These are phyloP conservation scores for Anguilla anguilla DNA, from an alignment of 2,797 vertebrate genomes.

Conservation along the genomic window DNA sequence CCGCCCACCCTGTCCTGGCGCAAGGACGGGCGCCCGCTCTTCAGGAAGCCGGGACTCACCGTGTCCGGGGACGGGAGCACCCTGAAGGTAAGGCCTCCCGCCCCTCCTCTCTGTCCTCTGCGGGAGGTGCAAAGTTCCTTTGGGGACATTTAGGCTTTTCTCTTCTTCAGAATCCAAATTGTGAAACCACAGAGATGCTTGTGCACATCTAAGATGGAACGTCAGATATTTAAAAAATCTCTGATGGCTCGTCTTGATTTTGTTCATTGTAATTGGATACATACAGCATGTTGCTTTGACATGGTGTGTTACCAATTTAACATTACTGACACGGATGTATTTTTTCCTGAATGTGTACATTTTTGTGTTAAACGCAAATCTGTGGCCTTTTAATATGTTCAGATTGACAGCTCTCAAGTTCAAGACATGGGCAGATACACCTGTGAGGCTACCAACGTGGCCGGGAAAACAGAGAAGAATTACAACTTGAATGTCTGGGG, in stretches of 20 bases:
- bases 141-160: background rate
- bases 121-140: background rate
- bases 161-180: slow-evolving; percentile 2
- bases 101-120: background rate
- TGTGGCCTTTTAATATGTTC: slow-evolving; percentile 39
- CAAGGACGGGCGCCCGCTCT: slow-evolving; percentile 83
- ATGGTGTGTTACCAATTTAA: background rate
- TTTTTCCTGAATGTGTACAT: background rate
- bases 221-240: background rate
- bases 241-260: background rate
- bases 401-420: slow-evolving; percentile 85
- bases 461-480: slow-evolving; percentile 94
- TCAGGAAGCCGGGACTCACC: slow-evolving; percentile 81
- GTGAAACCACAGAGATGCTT: too few species aligned
- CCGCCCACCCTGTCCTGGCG: slow-evolving; percentile 83
- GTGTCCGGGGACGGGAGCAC: slow-evolving; percentile 79
- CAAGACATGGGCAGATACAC: slow-evolving; percentile 92
- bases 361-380: background rate
- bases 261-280: background rate
- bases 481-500: slow-evolving; percentile 96
- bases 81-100: slow-evolving; percentile 73
- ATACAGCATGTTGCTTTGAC: background rate
- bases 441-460: slow-evolving; percentile 93
- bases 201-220: background rate
- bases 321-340: background rate